Evolutionary conservation across 2,113 vertebrate species (phyloP), one percentile per base, ranked within the genome.

Genomic region (Cyprinodon variegatus): DNA sequence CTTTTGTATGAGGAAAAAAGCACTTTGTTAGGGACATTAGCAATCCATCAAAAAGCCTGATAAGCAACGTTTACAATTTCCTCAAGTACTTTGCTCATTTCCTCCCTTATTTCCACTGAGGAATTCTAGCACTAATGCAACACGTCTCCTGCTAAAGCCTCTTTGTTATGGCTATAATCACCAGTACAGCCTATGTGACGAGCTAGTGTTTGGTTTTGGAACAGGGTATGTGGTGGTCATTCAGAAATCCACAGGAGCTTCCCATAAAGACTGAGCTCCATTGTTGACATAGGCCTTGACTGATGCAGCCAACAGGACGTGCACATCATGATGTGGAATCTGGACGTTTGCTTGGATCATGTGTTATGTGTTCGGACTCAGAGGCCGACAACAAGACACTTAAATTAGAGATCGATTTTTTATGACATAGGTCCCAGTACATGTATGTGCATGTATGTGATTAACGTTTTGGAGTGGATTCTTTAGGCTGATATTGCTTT

Each of bases 81-180:
- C 81, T 90, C 79, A 84, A 88, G 79, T 76, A 80, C 76, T 43
- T 22, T 4, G 1, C 9, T 79, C 77, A 78, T 86, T 88, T 77
- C 72, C 65, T 67, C 68, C 86, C 53, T 70, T 76, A 88, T 81
- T 90, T 86, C 72, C 81, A 84, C 77, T 38, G 69, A 79, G 86
- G 83, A 85, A 90, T 90, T 86, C 76, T 72, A 80, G 78, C 70
- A 7, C 85, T 88, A 92, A 91, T 85, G 89, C 88, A 81, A 76
- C 68, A 77, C 61, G 84, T 89, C 81, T 88, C 90, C 85, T 83
- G 64, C 78, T 83, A 87, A 90, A 90, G 79, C 82, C 81, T 86
- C 83, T 87, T 90, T 93, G 92, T 93, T 92, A 88, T 89, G 88
- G 88, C 84, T 92, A 80, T 83, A 84, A 83, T 83, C 88, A 86